A percentile compares a stretch with the other conserved stretches of the same genome.
These are phyloP conservation scores for Macrocentrus cingulum DNA, from an alignment of 1,140 invertebrate genomes.

Conservation along the genomic window DNA sequence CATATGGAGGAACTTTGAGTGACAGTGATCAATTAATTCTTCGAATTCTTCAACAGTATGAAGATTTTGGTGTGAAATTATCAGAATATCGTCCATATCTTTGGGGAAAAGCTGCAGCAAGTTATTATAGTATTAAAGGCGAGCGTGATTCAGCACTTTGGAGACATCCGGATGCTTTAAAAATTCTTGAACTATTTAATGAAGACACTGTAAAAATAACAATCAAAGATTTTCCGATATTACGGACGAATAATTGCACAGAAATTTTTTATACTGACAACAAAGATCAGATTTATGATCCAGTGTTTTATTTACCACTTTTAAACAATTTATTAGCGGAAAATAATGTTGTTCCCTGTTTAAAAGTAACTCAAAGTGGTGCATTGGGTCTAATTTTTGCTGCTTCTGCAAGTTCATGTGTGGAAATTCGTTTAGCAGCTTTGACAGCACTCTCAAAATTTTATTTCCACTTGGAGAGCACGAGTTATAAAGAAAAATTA, in stretches of 20 bases:
- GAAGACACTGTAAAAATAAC: conserved; percentile 66
- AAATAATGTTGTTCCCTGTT: conserved; percentile 66
- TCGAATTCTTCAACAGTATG: conserved; percentile 66
- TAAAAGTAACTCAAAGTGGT: conserved; percentile 67
- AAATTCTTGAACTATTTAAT: conserved; percentile 73
- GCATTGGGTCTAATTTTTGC: conserved; percentile 67
- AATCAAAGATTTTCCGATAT: conserved; percentile 68
- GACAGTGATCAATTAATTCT: conserved; percentile 67
- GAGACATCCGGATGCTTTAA: conserved; percentile 69
- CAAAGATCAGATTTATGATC: conserved; percentile 64
- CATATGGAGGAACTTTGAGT: conserved; percentile 69
- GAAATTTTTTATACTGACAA: background rate
- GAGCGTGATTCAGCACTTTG: conserved; percentile 64
- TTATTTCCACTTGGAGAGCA: conserved; percentile 68
- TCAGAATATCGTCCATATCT: conserved; percentile 75
- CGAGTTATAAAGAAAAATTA: conserved; percentile 62
- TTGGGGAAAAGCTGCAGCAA: conserved; percentile 75
- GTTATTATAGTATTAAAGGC: conserved; percentile 70
- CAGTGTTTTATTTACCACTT: conserved; percentile 71
- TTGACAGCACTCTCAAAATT: conserved; percentile 69
- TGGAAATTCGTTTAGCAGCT: conserved; percentile 64
- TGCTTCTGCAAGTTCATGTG: conserved; percentile 64
- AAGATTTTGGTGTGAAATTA: conserved; percentile 63
- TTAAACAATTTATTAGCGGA: conserved; percentile 67
- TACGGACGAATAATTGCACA: conserved; percentile 36